Evolutionary conservation across 2,113 vertebrate species (phyloP).

Genomic region (Rhadina sibilatrix): DNA sequence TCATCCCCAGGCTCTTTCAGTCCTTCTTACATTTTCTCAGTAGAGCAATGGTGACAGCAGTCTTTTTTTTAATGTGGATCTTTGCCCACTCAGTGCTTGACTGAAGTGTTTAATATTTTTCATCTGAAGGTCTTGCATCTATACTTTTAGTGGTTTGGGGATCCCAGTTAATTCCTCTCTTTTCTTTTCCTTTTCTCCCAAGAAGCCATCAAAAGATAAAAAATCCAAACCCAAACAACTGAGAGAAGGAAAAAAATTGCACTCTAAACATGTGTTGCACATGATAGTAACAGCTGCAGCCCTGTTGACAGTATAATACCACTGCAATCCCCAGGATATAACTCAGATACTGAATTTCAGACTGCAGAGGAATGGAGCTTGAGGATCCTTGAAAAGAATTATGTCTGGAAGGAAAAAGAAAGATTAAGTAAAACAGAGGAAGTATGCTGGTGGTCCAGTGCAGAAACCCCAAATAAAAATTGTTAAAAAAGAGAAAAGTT

Average conservation of each 20-base stretch:
- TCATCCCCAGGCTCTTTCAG: neutral
- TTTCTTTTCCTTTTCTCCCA: neutral
- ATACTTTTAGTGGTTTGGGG: neutral
- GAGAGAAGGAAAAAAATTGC: neutral
- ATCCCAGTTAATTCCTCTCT: neutral
- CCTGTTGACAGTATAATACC: slow-evolving; percentile 49
- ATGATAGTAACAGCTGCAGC: slow-evolving; percentile 43
- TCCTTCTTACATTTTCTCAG: neutral
- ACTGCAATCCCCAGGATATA: slow-evolving; percentile 31
- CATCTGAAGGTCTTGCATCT: neutral
- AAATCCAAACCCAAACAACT: neutral
- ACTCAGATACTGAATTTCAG: slow-evolving; percentile 43
- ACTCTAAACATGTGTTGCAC: neutral
- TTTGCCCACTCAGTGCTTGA: neutral
- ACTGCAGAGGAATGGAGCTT: neutral
- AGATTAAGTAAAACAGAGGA: slow-evolving; percentile 4
- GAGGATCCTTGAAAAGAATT: slow-evolving; percentile 11
- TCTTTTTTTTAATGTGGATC: neutral
- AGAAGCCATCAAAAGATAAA: neutral
- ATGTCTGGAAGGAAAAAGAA: slow-evolving; percentile 9
- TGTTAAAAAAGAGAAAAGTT: neutral
- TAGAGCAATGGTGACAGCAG: neutral
- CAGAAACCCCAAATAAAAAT: neutral
- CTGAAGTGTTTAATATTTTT: neutral
- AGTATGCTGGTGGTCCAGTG: neutral